Conservation (phyloP, 2,888 invertebrate species). For the Apoderus coryli region DNA sequence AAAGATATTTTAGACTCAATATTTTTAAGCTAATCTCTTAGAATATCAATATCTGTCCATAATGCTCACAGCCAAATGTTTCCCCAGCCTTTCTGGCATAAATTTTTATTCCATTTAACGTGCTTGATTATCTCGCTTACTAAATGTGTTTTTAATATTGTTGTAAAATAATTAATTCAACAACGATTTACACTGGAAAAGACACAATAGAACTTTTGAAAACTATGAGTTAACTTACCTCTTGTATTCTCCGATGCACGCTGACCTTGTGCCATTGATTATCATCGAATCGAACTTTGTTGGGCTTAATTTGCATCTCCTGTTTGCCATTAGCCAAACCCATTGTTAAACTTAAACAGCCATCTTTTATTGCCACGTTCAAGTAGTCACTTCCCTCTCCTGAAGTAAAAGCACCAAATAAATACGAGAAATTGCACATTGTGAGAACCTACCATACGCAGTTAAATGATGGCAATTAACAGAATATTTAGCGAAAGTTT, state of each 20-base stretch:
- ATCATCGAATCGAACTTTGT: constrained; percentile 83
- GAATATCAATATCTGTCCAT: too few relatives aligned
- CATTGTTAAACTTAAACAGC: constrained; percentile 77
- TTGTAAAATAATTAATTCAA: too few relatives aligned
- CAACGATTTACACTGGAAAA: too few relatives aligned
- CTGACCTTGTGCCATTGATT: constrained; percentile 93
- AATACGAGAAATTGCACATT: constrained; percentile 1
- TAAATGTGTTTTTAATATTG: too few relatives aligned
- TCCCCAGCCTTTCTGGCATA: too few relatives aligned
- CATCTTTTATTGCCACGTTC: constrained; percentile 77
- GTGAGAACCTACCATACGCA: not conserved
- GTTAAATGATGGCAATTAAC: not conserved
- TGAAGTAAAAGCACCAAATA: constrained; percentile 36
- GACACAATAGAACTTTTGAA: too few relatives aligned
- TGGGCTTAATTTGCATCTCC: constrained; percentile 79
- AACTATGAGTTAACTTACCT: constrained; percentile 57
- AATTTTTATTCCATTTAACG: too few relatives aligned
- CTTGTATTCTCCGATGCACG: constrained; percentile 79
- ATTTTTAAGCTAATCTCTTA: too few relatives aligned
- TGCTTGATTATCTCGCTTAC: too few relatives aligned
- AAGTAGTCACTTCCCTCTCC: constrained; percentile 84
- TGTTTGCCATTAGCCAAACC: constrained; percentile 80
- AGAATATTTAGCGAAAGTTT: not conserved
- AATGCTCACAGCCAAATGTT: too few relatives aligned
- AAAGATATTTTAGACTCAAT: too few relatives aligned